Percentiles rank a stretch among this genome's conserved stretches.
Evolutionary conservation across 2,888 invertebrate genomes (phyloP).

Genomic region (Bursaphelenchus okinawaensis): DNA sequence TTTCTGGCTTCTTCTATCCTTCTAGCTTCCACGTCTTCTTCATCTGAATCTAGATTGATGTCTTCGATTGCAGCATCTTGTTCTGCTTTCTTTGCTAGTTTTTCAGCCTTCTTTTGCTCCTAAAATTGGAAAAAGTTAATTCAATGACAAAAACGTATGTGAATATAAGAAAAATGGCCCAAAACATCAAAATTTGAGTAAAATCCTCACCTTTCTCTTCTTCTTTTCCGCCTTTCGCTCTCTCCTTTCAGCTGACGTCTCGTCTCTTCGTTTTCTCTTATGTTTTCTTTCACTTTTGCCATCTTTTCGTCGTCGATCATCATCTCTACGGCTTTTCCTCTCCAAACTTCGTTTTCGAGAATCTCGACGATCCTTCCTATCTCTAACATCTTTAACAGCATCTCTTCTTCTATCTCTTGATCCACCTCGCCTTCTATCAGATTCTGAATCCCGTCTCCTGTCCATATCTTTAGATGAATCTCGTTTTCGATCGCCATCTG

Average conservation of each 20-base stretch:
- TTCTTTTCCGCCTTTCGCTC: background rate
- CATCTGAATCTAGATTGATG: constrained; percentile 34
- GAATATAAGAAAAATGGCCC: background rate
- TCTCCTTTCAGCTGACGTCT: background rate
- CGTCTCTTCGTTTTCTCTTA: background rate
- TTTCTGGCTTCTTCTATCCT: constrained; percentile 42
- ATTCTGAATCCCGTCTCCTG: too few relatives aligned
- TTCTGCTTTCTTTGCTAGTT: constrained; percentile 8
- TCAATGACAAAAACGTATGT: background rate
- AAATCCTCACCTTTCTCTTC: background rate
- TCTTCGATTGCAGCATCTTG: constrained; percentile 6
- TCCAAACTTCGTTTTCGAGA: background rate
- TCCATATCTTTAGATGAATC: too few relatives aligned
- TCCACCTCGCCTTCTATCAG: background rate
- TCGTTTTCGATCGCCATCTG: too few relatives aligned
- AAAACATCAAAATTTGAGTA: background rate
- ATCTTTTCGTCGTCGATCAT: constrained; percentile 34
- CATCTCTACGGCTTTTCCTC: constrained; percentile 3
- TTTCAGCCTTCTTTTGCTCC: constrained; percentile 3
- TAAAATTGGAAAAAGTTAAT: background rate
- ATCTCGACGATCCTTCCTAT: background rate
- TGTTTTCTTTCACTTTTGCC: constrained; percentile 15
- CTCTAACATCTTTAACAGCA: background rate
- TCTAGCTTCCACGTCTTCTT: constrained; percentile 40
- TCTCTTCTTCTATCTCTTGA: background rate